Conservation (phyloP, 92 coral and sea anemone genomes). For the Montipora capitata region DNA sequence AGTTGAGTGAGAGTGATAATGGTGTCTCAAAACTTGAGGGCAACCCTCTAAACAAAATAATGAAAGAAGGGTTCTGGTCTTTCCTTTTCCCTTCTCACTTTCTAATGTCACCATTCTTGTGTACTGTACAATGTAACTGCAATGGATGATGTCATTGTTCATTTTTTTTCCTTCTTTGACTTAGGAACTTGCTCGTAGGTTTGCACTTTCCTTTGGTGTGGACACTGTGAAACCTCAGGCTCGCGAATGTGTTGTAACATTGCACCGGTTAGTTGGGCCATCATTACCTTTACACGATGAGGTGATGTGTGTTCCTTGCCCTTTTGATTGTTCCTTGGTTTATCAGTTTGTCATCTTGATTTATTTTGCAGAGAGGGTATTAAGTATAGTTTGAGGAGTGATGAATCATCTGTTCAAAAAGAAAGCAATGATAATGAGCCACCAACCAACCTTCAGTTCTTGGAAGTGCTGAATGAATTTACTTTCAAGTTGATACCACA, state of each 20-base stretch:
- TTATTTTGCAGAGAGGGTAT: slow-evolving; percentile 84
- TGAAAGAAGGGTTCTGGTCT: too few relatives aligned
- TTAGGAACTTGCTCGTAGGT: slow-evolving; percentile 92
- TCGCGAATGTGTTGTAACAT: slow-evolving; percentile 84
- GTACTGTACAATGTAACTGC: too few relatives aligned
- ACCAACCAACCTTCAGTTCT: slow-evolving; percentile 88
- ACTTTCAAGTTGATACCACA: slow-evolving; percentile 87
- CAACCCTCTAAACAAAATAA: too few relatives aligned
- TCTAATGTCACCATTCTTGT: too few relatives aligned
- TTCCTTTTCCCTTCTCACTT: too few relatives aligned
- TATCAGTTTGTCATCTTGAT: not conserved
- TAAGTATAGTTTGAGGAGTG: slow-evolving; percentile 71
- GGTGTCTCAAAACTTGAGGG: too few relatives aligned
- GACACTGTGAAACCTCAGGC: slow-evolving; percentile 85
- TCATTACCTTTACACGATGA: too few relatives aligned
- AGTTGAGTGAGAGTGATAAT: not conserved
- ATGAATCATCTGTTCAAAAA: slow-evolving; percentile 36
- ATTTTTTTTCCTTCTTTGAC: not conserved
- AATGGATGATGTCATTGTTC: not conserved
- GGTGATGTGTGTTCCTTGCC: too few relatives aligned
- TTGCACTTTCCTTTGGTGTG: slow-evolving; percentile 92
- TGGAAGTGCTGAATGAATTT: slow-evolving; percentile 91
- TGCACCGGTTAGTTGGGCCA: slow-evolving; percentile 84
- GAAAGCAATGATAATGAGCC: slow-evolving; percentile 53
- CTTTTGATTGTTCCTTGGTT: too few relatives aligned